Evolutionary conservation across 2,888 invertebrate genomes (phyloP).

Genomic region (Stenotaenia linearis): DNA sequence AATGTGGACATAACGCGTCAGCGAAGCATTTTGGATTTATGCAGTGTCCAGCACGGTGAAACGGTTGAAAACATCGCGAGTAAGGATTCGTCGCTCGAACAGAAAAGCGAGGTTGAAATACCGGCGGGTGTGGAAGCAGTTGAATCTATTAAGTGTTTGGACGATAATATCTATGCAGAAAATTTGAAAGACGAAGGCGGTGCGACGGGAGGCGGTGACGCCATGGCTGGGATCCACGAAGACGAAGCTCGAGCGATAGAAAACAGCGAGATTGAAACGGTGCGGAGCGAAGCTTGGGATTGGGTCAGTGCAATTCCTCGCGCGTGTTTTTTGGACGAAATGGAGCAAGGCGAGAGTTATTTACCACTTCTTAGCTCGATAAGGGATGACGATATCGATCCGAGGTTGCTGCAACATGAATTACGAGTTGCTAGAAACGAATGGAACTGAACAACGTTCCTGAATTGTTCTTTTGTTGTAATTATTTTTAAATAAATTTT

Average conservation of each 20-base stretch:
- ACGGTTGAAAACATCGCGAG: neutral
- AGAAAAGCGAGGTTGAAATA: neutral
- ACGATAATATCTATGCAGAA: neutral
- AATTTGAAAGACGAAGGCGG: neutral
- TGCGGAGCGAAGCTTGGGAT: neutral
- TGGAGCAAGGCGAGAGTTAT: neutral
- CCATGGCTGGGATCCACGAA: neutral
- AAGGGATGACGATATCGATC: neutral
- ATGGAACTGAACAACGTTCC: neutral
- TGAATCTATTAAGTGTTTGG: neutral
- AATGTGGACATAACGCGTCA: neutral
- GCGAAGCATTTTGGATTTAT: neutral
- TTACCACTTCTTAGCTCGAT: neutral
- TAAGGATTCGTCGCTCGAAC: neutral
- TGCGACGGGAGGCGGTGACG: neutral
- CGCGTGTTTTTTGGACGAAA: neutral
- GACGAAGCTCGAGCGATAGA: neutral
- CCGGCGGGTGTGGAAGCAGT: neutral
- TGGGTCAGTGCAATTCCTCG: neutral
- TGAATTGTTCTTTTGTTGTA: neutral
- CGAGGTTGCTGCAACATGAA: neutral
- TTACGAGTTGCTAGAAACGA: neutral
- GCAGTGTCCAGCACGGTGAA: neutral
- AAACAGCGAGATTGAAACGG: neutral
- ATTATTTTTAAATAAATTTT: neutral